Percentiles rank a stretch among this genome's conserved stretches.
phyloP scores from a whole-genome alignment of 2,113 vertebrate species.

The Larimichthys polyactis region DNA sequence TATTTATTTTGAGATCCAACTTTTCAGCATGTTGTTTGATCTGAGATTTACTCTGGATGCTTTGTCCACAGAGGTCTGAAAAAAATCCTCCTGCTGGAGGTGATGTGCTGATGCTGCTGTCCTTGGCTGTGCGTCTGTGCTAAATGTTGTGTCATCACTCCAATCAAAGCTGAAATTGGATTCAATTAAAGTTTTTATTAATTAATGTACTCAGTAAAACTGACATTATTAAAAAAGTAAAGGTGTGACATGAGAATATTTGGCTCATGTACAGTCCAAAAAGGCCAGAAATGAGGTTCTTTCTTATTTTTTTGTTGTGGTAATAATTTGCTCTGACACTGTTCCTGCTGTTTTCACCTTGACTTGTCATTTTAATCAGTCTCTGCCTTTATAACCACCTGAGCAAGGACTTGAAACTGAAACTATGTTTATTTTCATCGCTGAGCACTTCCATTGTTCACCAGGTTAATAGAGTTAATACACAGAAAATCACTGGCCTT shows the following conservation, averaged over 20 bases:
- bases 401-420: conserved; percentile 9
- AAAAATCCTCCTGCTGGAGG: conserved; percentile 41
- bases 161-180: conserved; percentile 4
- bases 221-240: not conserved
- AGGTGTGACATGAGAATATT: not conserved
- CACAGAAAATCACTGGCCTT: conserved; percentile 14
- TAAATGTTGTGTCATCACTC: conserved; percentile 5
- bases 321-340: not conserved
- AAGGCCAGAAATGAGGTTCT: conserved; percentile 1
- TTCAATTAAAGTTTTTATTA: not conserved
- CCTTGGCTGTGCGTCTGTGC: not conserved
- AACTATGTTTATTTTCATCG: conserved; percentile 7
- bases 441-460: conserved; percentile 1
- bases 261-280: not conserved
- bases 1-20: conserved; percentile 76
- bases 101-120: conserved; percentile 19
- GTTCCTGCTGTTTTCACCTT: conserved; percentile 9
- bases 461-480: conserved; percentile 18
- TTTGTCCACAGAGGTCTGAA: conserved; percentile 62
- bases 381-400: conserved; percentile 25
- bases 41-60: conserved; percentile 67
- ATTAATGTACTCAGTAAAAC: not conserved
- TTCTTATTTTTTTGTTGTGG: not conserved
- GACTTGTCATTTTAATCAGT: conserved; percentile 19
- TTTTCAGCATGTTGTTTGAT: conserved; percentile 78